Conservation (phyloP, 2,888 invertebrate species). For the Agriopis marginaria region DNA sequence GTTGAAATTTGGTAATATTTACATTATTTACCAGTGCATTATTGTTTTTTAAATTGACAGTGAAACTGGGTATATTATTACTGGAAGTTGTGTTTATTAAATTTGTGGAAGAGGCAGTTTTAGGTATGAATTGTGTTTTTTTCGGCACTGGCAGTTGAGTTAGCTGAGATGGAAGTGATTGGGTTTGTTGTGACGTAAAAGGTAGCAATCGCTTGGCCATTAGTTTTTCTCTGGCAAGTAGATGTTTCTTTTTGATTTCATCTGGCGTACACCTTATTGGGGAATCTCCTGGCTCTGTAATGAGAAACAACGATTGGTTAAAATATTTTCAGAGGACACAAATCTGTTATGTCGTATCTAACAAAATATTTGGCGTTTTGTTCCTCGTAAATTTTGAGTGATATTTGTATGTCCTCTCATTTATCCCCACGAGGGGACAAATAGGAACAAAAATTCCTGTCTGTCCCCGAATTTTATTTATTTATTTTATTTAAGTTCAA, state of each 20-base stretch:
- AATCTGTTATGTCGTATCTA: too few species aligned
- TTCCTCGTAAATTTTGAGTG: too few species aligned
- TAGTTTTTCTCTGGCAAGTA: slow-evolving; percentile 86
- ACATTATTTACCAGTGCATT: slow-evolving; percentile 29
- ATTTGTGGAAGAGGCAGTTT: slow-evolving; percentile 53
- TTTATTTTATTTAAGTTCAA: too few species aligned
- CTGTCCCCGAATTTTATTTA: too few species aligned
- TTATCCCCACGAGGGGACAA: too few species aligned
- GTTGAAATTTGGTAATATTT: background rate
- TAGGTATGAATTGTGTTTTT: slow-evolving; percentile 64
- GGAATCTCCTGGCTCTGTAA: slow-evolving; percentile 66
- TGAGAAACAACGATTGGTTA: slow-evolving; percentile 3
- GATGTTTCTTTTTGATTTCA: slow-evolving; percentile 88
- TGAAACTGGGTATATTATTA: slow-evolving; percentile 34
- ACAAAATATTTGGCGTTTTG: too few species aligned
- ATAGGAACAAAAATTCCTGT: too few species aligned
- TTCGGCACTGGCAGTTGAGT: slow-evolving; percentile 41
- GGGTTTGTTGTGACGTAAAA: slow-evolving; percentile 67
- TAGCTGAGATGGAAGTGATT: slow-evolving; percentile 34
- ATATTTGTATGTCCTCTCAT: too few species aligned
- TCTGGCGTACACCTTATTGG: slow-evolving; percentile 84
- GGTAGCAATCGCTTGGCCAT: slow-evolving; percentile 81
- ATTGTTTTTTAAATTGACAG: slow-evolving; percentile 25
- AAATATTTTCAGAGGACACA: background rate
- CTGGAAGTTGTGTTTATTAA: slow-evolving; percentile 13